Base-by-base conservation (phyloP, 1,140 invertebrate species). In the Scaptomyza graminum region DNA sequence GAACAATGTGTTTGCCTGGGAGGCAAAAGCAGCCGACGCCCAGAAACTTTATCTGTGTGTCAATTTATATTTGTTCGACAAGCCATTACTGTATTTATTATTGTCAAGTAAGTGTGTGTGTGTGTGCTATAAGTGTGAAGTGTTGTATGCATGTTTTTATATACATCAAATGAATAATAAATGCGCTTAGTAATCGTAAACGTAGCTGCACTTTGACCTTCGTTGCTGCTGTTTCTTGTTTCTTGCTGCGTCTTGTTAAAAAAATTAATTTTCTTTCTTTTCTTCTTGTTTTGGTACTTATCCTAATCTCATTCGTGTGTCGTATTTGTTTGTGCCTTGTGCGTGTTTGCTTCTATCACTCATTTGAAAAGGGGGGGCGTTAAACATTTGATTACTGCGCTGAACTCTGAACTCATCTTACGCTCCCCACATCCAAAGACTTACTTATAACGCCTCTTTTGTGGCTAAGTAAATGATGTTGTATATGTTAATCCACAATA, bases 1-100 rank as follows among this genome's bases (percentile, higher is more conserved):
- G 34, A 47, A 1, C 11, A 25, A 13, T 2, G 39, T 73, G 49
- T 61, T 31, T 73, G 59, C 18, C 28, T 54, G 18, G 15, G 39
- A 25, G 47, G 47, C 65, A 37, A 15, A 34, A 34, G 9, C n/a
- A 12, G 43, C n/a, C 43, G 62, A 63, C 71, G 66, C 71, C 57
- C 66, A 59, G 59, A 46, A 74, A 69, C 65, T 68, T 74, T 74
- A 74, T 74, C 71, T 62, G 47, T 74, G 59, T 74, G 71, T 69
- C 71, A 74, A 74, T 74, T 74, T 74, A 69, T 74, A 74, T 74
- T 74, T 74, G 71, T 74, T 62, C 71, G 71, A 63, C 71, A 47
- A 68, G 59, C 66, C 65, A 74, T 74, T 69, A 57, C 55, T 28
- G 63, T 69, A 74, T 69, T 69, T 69, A 69, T 69, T 74, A 54